Conservation (phyloP, 2,113 vertebrate genomes). For the human (Homo sapiens) region DNA sequence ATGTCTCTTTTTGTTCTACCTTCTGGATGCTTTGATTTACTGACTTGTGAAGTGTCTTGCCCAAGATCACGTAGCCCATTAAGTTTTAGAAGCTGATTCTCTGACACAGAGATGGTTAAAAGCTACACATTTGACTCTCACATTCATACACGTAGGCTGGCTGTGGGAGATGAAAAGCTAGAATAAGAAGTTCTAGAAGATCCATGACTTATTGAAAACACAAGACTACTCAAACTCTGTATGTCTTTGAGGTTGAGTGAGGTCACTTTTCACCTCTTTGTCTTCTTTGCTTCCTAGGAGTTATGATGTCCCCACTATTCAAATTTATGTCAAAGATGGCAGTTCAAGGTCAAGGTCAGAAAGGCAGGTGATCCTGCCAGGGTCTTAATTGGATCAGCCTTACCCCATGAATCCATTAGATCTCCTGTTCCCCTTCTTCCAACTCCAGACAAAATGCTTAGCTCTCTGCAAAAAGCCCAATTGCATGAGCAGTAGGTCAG, state of each 20-base stretch:
- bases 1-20: neutral
- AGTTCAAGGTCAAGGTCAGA: constrained; percentile 20
- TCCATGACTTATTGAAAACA: neutral
- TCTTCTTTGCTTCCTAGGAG: neutral
- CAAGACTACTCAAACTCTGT: neutral
- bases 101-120: neutral
- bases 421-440: neutral
- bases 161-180: neutral
- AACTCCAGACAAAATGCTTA: neutral
- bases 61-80: neutral
- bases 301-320: neutral
- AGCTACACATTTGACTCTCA: neutral
- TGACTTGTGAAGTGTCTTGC: neutral
- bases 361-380: neutral
- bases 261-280: neutral
- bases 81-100: neutral
- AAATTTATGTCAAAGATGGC: neutral
- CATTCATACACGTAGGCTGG: neutral
- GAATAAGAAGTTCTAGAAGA: neutral
- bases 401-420: neutral
- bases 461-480: neutral
- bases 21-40: constrained; percentile 30
- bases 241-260: neutral
- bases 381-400: neutral
- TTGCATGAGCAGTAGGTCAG: neutral